phyloP scores from a whole-genome alignment of 2,113 vertebrate species.

The Cynoglossus semilaevis region DNA sequence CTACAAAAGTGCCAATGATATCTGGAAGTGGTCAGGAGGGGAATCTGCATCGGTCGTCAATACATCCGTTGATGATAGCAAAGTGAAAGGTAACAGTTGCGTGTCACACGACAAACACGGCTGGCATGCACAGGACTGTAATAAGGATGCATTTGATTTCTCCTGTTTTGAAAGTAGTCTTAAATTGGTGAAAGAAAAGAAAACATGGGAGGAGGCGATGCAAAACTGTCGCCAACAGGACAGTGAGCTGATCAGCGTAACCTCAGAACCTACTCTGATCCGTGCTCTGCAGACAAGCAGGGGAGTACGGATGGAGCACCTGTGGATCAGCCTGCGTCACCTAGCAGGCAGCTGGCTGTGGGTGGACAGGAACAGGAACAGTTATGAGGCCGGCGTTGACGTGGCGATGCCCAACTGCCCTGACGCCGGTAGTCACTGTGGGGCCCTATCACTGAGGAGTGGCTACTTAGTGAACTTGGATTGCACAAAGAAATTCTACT shows the following conservation, averaged over 20 bases:
- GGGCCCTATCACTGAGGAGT: slow-evolving; percentile 23
- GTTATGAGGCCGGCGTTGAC: slow-evolving; percentile 1
- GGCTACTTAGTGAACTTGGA: slow-evolving; percentile 22
- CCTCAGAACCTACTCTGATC: not conserved
- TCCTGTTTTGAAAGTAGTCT: slow-evolving; percentile 12
- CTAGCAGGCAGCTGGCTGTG: slow-evolving; percentile 50
- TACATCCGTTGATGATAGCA: accelerated
- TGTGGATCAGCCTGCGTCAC: slow-evolving; percentile 53
- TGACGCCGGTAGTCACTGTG: slow-evolving; percentile 26
- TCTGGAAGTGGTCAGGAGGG: slow-evolving; percentile 31
- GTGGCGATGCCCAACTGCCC: slow-evolving; percentile 27
- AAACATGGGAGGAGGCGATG: slow-evolving; percentile 51
- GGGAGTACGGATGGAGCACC: too few relatives aligned
- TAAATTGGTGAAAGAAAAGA: slow-evolving; percentile 29
- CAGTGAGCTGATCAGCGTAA: slow-evolving; percentile 37
- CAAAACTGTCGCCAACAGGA: slow-evolving; percentile 10
- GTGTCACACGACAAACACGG: accelerated
- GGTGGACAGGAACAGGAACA: not conserved
- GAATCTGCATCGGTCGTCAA: not conserved
- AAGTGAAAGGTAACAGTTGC: not conserved
- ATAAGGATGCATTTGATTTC: accelerated
- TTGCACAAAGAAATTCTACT: slow-evolving; percentile 53
- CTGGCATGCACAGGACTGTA: not conserved
- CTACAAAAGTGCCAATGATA: not conserved
- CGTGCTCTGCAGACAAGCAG: not conserved